Evolutionary conservation across 1,140 invertebrate genomes (phyloP).

Genomic region (Sipha flava): DNA sequence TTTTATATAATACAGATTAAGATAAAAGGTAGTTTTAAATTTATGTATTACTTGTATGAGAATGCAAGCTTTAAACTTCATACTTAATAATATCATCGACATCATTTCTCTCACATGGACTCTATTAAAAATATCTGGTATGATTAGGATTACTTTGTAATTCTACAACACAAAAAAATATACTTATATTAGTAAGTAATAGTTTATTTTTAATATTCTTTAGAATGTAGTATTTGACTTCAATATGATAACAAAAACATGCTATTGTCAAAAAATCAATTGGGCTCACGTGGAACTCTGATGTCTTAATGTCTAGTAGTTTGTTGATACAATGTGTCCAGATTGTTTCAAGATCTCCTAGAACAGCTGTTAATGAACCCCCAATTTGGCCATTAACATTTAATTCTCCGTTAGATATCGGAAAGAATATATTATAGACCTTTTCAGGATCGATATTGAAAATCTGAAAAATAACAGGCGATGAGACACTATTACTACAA

Average conservation of each 20-base stretch:
- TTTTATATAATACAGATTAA: background rate
- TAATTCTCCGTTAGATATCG: slow-evolving; percentile 74
- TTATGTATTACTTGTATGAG: slow-evolving; percentile 62
- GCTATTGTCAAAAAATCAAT: too few species aligned
- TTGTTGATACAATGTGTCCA: slow-evolving; percentile 73
- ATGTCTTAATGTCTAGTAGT: slow-evolving; percentile 64
- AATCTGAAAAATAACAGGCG: slow-evolving; percentile 47
- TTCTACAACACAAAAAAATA: slow-evolving; percentile 45
- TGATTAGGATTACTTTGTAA: slow-evolving; percentile 77
- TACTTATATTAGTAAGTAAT: background rate
- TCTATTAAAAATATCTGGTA: slow-evolving; percentile 85
- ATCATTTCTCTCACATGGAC: slow-evolving; percentile 78
- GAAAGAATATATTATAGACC: slow-evolving; percentile 80
- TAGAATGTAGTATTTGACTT: background rate
- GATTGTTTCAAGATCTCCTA: slow-evolving; percentile 78
- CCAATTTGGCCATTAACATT: slow-evolving; percentile 75
- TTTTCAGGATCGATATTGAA: slow-evolving; percentile 62
- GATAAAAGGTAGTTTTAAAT: background rate
- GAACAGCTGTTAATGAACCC: slow-evolving; percentile 70
- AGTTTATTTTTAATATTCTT: too few species aligned
- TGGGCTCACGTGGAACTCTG: slow-evolving; percentile 55
- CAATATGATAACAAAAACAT: background rate
- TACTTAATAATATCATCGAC: slow-evolving; percentile 65
- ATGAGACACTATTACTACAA: background rate
- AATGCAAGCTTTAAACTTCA: slow-evolving; percentile 87